Percentiles rank a stretch among this genome's conserved stretches.
phyloP scores from a whole-genome alignment of 2,888 invertebrate species.

The Drymonia ruficornis region DNA sequence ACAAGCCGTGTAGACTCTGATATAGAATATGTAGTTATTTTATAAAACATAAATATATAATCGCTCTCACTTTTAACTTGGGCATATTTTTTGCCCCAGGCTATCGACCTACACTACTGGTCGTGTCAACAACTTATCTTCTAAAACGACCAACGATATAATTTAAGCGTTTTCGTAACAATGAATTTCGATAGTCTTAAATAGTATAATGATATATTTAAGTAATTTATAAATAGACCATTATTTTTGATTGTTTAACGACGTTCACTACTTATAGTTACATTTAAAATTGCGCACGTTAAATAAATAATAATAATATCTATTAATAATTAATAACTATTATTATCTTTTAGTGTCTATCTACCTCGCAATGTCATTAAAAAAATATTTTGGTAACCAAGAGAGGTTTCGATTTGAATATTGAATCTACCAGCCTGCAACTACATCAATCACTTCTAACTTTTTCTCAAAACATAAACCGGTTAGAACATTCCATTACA shows the following conservation, averaged over 20 bases:
- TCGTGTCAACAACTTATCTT: constrained; percentile 59
- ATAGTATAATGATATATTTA: not conserved
- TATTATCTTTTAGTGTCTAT: no score
- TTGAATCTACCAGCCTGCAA: no score
- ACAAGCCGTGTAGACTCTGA: no score
- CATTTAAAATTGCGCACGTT: not conserved
- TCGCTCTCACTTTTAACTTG: constrained; percentile 31
- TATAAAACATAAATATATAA: not conserved
- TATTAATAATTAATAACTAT: no score
- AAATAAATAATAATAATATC: no score
- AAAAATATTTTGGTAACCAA: no score
- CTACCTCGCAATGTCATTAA: no score
- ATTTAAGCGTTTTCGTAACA: constrained; percentile 44
- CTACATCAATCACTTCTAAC: no score
- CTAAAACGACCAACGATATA: constrained; percentile 36
- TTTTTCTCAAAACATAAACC: no score
- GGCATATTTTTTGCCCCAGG: constrained; percentile 45
- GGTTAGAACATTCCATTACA: no score
- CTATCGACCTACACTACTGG: constrained; percentile 54
- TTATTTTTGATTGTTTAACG: not conserved
- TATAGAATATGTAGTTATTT: no score
- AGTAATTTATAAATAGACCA: not conserved
- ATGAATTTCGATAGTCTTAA: constrained; percentile 18
- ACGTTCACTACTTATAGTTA: not conserved
- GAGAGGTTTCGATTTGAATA: no score